Conservation (phyloP, 2,888 invertebrate species). For the Synanthedon tipuliformis region DNA sequence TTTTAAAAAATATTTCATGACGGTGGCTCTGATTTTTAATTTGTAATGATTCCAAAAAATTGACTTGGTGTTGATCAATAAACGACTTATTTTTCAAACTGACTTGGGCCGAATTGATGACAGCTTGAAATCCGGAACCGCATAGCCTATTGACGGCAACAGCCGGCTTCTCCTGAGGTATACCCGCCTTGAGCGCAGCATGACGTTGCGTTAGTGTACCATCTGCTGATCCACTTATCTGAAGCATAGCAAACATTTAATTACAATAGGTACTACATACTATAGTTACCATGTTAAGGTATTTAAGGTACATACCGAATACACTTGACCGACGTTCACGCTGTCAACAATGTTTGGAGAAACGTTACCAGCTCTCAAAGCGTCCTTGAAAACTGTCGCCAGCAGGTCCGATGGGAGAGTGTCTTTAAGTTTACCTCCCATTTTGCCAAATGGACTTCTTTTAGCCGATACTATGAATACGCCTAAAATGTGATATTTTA, state of each 20-base stretch:
- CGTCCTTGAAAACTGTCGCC: conserved; percentile 82
- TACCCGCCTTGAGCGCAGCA: conserved; percentile 81
- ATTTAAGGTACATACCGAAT: conserved; percentile 49
- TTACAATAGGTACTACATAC: not conserved
- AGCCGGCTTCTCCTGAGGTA: conserved; percentile 87
- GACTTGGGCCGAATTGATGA: conserved; percentile 90
- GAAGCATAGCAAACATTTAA: conserved; percentile 3
- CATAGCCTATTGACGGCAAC: conserved; percentile 92
- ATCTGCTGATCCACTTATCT: conserved; percentile 80
- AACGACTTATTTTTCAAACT: not conserved
- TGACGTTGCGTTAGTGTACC: conserved; percentile 90
- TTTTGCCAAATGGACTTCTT: conserved; percentile 95
- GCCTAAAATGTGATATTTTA: conserved; percentile 58
- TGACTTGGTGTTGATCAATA: too few species aligned
- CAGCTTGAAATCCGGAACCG: conserved; percentile 96
- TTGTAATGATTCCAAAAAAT: too few species aligned
- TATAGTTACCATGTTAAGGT: conserved; percentile 26
- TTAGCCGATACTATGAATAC: conserved; percentile 94
- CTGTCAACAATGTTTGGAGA: conserved; percentile 88
- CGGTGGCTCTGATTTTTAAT: too few species aligned
- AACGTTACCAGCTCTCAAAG: conserved; percentile 79
- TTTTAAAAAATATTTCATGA: too few species aligned
- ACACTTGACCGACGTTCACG: conserved; percentile 89
- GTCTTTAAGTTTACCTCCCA: conserved; percentile 83
- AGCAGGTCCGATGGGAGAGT: conserved; percentile 80